Evolutionary conservation across 2,888 invertebrate genomes (phyloP).

Genomic region (Epinotia demarniana): DNA sequence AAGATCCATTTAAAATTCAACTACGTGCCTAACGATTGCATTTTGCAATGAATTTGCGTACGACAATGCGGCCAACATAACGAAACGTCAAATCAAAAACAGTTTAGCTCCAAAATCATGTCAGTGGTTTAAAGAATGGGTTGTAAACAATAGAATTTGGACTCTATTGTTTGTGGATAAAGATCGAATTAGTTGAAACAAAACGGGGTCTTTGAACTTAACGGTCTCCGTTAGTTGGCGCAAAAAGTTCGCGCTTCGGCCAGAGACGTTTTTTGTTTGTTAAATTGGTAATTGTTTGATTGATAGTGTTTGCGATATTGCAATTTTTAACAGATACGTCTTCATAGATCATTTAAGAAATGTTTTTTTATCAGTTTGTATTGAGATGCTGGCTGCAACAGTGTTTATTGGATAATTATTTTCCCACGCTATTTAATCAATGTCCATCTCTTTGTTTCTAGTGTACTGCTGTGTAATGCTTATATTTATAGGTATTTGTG

Average conservation of each 20-base stretch:
- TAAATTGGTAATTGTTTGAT: slow-evolving; percentile 41
- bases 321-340: background rate
- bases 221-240: slow-evolving; percentile 39
- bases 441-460: no score
- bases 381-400: no score
- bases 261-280: slow-evolving; percentile 39
- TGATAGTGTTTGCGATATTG: slow-evolving; percentile 30
- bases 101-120: slow-evolving; percentile 40
- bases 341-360: background rate
- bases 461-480: no score
- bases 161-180: slow-evolving; percentile 36
- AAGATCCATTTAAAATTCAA: background rate
- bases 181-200: slow-evolving; percentile 41
- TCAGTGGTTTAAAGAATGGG: slow-evolving; percentile 38
- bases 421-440: no score
- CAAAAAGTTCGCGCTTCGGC: slow-evolving; percentile 42
- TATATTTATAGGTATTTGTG: no score
- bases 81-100: slow-evolving; percentile 41
- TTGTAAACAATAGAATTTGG: slow-evolving; percentile 30
- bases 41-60: slow-evolving; percentile 26
- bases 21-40: slow-evolving; percentile 17
- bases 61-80: slow-evolving; percentile 35
- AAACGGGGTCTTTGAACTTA: slow-evolving; percentile 38
- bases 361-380: background rate
- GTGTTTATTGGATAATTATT: no score